Percentiles rank a stretch among this genome's conserved stretches.
These are phyloP conservation scores for Hystrix cristata DNA, from an alignment of 2,113 vertebrate genomes.

Conservation along the genomic window DNA sequence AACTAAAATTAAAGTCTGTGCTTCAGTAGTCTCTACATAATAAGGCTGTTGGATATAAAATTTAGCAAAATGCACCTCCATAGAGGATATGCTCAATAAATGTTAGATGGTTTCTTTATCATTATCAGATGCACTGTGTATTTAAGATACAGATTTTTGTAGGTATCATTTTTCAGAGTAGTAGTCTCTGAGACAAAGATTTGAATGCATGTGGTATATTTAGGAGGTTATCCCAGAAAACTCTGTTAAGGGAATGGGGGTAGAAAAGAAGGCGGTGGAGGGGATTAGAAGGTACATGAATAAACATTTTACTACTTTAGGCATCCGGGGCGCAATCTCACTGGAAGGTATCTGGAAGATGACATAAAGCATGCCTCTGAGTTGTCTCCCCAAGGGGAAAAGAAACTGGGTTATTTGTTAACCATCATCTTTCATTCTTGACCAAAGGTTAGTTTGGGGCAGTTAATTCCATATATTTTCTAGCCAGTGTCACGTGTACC, in stretches of 20 bases:
- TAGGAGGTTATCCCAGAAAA: neutral
- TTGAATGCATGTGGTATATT: conserved; percentile 17
- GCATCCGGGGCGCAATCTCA: neutral
- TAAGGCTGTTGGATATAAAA: neutral
- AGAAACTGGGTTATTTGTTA: neutral
- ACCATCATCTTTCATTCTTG: neutral
- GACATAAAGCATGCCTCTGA: neutral
- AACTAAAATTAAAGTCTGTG: neutral
- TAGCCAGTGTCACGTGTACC: neutral
- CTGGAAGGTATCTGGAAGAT: neutral
- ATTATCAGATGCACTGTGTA: neutral
- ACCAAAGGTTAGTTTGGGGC: neutral
- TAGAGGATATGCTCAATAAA: neutral
- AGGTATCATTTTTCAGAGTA: neutral
- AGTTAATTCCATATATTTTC: neutral
- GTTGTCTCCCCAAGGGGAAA: neutral
- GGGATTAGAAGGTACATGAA: too few relatives aligned
- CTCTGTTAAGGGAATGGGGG: neutral
- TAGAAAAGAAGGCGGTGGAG: neutral
- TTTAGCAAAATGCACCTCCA: neutral
- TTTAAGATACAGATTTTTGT: conserved; percentile 37
- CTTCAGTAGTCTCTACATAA: neutral
- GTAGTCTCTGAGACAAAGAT: conserved; percentile 4
- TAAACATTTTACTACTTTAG: neutral
- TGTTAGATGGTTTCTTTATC: neutral